Evolutionary conservation across 2,113 vertebrate species (phyloP), one percentile per base, ranked within the genome.

Genomic region (Embiotoca jacksoni): DNA sequence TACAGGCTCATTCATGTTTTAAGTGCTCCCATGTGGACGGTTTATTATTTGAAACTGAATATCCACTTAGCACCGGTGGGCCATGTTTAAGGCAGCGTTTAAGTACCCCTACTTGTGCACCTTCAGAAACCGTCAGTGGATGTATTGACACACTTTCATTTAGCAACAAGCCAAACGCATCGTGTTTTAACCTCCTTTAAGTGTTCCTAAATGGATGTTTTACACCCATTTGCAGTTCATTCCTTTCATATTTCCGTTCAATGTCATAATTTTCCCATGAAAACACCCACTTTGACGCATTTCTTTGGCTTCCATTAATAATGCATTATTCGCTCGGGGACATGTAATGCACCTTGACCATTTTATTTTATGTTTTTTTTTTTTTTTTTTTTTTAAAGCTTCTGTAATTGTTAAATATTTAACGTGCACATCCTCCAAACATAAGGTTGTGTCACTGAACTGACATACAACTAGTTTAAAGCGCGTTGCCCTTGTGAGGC

Each of bases 371-470:
- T 23, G 44, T 23, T 23, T 23, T 23, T 23, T 23, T 23, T 50
- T 80, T n/a, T n/a, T n/a, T 75, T 71, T 74, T 73, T 0, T 23
- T 53, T 62, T 7, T 1, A 14, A 72, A 67, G 72, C 54, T 62
- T 64, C 55, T 81, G 59, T 69, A 80, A 79, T 66, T 82, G 71
- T 84, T 72, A 78, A 89, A 88, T 89, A 89, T 89, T 85, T 70
- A 67, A 84, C 47, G 84, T 55, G 73, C 60, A 68, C 11, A 46
- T 69, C 72, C 67, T 70, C 55, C 70, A 3, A 77, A 78, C 68
- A 85, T 80, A 77, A 72, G 82, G 80, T 77, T 50, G 79, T 64
- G 70, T 83, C 81, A 76, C 56, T 60, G 67, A 30, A 44, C 58
- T 75, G 68, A 75, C 72, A 41, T 54, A 44, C 62, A 55, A 72